Conservation (phyloP, 1,140 invertebrate genomes). For the Scaptomyza montana region DNA sequence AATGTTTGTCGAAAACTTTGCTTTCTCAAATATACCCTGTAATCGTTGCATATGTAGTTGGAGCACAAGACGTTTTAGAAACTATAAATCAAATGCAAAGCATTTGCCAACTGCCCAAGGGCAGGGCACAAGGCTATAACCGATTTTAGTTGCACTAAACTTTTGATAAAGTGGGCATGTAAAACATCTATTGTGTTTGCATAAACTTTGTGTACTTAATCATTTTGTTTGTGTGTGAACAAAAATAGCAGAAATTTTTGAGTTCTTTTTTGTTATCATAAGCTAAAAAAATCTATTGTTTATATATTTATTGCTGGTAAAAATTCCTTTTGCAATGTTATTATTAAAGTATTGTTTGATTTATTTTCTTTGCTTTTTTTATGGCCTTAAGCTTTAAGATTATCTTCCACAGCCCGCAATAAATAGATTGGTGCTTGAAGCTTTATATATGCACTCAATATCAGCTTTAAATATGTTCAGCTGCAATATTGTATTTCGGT, state of each 20-base stretch:
- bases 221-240: background rate
- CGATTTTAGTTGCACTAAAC: constrained; percentile 19
- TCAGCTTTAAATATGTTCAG: background rate
- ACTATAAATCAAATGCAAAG: constrained; percentile 31
- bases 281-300: background rate
- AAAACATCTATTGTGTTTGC: constrained; percentile 3
- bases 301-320: background rate
- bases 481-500: constrained; percentile 13
- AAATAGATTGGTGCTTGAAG: too few relatives aligned
- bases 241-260: constrained; percentile 1
- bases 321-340: background rate
- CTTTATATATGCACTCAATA: background rate
- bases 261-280: background rate
- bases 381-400: constrained; percentile 12
- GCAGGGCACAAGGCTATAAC: background rate
- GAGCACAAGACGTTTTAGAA: constrained; percentile 15
- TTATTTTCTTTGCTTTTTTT: background rate
- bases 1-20: constrained; percentile 28
- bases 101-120: constrained; percentile 22
- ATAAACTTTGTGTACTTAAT: constrained; percentile 12
- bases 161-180: constrained; percentile 9
- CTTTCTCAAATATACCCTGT: constrained; percentile 32
- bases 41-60: constrained; percentile 23
- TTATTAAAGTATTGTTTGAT: too few relatives aligned
- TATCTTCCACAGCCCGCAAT: background rate